Evolutionary conservation across 2,888 invertebrate species (phyloP).

Genomic region (Blomia tropicalis): DNA sequence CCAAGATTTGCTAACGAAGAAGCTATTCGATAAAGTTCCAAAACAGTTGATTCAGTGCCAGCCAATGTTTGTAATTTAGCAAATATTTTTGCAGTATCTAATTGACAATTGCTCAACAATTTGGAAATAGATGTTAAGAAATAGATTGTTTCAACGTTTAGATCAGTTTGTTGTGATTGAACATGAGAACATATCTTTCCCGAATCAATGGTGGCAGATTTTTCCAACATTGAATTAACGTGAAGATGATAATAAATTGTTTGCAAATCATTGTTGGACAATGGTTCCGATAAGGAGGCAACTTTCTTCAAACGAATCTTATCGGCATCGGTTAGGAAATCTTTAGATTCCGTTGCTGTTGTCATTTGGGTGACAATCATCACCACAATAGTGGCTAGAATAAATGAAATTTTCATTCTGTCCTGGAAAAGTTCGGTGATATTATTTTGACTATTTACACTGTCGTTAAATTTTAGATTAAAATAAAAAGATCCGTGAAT

Average conservation of each 20-base stretch:
- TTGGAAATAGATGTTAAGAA: conserved; percentile 19
- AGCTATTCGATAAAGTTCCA: conserved; percentile 58
- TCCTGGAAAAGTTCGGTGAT: too few relatives aligned
- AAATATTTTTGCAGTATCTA: neutral
- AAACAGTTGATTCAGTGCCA: conserved; percentile 48
- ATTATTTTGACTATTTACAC: too few relatives aligned
- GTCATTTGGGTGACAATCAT: too few relatives aligned
- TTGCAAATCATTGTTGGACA: conserved; percentile 12
- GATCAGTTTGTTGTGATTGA: neutral
- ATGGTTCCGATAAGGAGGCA: neutral
- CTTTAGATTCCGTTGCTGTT: too few relatives aligned
- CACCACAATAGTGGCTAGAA: too few relatives aligned
- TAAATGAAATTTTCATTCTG: too few relatives aligned
- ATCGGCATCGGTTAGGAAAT: neutral
- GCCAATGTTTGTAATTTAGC: conserved; percentile 45
- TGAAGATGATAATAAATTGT: conserved; percentile 16
- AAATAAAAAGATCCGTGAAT: too few relatives aligned
- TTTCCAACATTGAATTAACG: neutral
- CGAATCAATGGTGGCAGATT: neutral
- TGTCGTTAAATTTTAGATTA: too few relatives aligned
- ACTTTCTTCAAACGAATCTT: conserved; percentile 9
- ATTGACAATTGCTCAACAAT: conserved; percentile 19
- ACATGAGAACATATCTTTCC: conserved; percentile 16
- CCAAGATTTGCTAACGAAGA: conserved; percentile 52
- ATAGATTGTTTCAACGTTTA: conserved; percentile 15